phyloP scores from a whole-genome alignment of 2,113 vertebrate species.

The Pitta sordida region DNA sequence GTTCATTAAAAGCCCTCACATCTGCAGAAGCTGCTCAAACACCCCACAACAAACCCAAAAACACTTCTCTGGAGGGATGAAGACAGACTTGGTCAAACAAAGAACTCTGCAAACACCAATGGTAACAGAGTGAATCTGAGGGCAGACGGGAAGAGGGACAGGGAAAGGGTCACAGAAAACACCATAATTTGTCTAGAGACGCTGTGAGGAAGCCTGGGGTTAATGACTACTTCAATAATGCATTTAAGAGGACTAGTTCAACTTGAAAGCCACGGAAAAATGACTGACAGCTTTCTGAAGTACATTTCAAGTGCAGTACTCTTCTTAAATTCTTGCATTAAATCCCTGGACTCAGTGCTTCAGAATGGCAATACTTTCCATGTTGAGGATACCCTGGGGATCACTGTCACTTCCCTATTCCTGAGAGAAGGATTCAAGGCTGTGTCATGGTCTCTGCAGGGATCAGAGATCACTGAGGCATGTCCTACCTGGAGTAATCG shows the following conservation, averaged over 20 bases:
- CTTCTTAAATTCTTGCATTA: neutral
- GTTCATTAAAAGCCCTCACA: neutral
- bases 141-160: neutral
- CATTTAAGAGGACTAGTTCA: neutral
- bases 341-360: neutral
- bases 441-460: neutral
- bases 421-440: neutral
- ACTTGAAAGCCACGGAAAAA: neutral
- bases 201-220: neutral
- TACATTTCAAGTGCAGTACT: neutral
- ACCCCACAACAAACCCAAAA: neutral
- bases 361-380: neutral
- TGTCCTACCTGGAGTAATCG: neutral
- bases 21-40: neutral
- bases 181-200: neutral
- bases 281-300: neutral
- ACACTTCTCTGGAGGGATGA: neutral
- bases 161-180: neutral
- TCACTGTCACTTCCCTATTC: neutral
- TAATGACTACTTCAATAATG: neutral
- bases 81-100: neutral
- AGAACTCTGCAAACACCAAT: neutral
- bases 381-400: neutral
- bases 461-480: neutral
- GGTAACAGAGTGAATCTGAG: neutral